Evolutionary conservation across 2,113 vertebrate genomes (phyloP).

Genomic region (Cettia cetti): DNA sequence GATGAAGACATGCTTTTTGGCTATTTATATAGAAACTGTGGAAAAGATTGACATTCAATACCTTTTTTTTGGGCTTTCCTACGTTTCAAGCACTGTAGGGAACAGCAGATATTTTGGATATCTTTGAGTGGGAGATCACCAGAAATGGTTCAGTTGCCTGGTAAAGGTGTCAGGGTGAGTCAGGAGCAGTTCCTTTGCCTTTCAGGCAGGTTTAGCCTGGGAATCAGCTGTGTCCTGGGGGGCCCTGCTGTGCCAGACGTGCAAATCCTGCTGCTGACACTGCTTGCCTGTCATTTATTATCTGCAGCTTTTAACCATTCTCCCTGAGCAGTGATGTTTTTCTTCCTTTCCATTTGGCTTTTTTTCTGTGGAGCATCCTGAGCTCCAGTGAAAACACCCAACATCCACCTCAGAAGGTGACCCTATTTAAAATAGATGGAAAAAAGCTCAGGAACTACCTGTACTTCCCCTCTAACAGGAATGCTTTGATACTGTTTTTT

Average conservation of each 20-base stretch:
- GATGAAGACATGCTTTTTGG: not conserved
- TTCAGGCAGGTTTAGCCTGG: not conserved
- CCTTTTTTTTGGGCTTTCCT: not conserved
- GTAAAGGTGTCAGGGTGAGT: not conserved
- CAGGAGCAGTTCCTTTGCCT: not conserved
- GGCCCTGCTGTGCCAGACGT: not conserved
- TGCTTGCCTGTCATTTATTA: not conserved
- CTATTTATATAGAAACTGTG: conserved; percentile 5
- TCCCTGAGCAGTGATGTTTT: not conserved
- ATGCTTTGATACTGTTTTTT: not conserved
- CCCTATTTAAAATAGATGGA: not conserved
- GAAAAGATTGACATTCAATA: not conserved
- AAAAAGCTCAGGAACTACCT: not conserved
- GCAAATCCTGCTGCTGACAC: not conserved
- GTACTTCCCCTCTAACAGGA: not conserved
- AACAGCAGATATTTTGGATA: conserved; percentile 11
- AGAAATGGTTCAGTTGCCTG: not conserved
- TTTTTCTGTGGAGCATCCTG: not conserved
- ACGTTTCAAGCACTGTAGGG: not conserved
- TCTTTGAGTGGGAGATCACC: not conserved
- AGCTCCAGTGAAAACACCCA: not conserved
- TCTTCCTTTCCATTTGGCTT: not conserved
- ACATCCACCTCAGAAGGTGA: not conserved
- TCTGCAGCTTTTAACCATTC: not conserved
- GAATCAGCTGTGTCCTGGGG: not conserved